Evolutionary conservation across 2,888 invertebrate genomes (phyloP), one percentile per base, ranked within the genome.

Genomic region (Melikaiella ostensackeni): DNA sequence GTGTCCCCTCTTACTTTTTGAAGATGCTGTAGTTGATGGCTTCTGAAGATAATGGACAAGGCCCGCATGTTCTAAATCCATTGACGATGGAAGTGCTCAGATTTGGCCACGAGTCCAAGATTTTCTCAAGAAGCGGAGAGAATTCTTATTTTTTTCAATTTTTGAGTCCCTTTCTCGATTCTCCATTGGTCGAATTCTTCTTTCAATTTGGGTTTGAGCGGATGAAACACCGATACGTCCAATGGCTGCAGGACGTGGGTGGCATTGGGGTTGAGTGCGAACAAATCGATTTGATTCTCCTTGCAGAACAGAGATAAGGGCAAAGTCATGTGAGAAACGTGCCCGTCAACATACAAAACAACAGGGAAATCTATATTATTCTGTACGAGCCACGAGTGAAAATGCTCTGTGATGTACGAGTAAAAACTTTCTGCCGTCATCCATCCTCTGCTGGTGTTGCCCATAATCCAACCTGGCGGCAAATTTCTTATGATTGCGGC

Each of bases 281-380:
- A 33, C 24, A 77, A 30, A 3, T 66, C 61, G 19, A 79, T 77
- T 61, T 64, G 42, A 24, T 76, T 74, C 27, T 59, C 30, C 33
- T 38, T n/a, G 30, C 74, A 79, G n/a, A 74, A 79, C 11, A 55
- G 16, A 7, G 24, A 42, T n/a, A 79, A 70, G 21, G 46, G 13
- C 50, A 77, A 38, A 21, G 73, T 79, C 62, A 66, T 7, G 76
- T 86, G 86, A 19, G 87, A 86, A 19, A 55, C 24, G 75, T 87
- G 86, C 16, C 86, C 85, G 83, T 86, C 87, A 33, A 87, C 77
- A 70, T 84, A 85, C 13, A 85, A 75, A 21, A 86, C 75, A 33
- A 85, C 82, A 33, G 85, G 84, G 8, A 75, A 46, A 38, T 79
- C 57, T n/a, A 85, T 80, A 21, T 82, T 75, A 30, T 81, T 76